phyloP scores from a whole-genome alignment of 2,888 invertebrate species.

The Elmis aenea region DNA sequence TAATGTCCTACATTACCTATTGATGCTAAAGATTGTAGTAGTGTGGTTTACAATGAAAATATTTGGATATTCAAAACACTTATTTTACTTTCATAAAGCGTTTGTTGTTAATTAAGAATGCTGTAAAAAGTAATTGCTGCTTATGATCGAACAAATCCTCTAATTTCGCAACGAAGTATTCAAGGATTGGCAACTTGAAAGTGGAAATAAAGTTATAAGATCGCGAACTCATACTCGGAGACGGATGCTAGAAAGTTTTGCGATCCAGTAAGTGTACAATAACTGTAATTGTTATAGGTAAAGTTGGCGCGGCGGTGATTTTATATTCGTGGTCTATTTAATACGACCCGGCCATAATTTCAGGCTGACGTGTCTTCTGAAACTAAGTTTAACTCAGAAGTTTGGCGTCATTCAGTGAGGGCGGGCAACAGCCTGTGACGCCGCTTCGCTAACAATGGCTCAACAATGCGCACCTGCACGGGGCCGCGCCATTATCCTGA shows the following conservation, averaged over 20 bases:
- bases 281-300: constrained; percentile 39
- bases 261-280: constrained; percentile 33
- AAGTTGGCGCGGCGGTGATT: constrained; percentile 35
- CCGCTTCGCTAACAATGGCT: constrained; percentile 25
- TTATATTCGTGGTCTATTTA: constrained; percentile 39
- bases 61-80: too few relatives aligned
- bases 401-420: constrained; percentile 24
- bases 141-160: too few relatives aligned
- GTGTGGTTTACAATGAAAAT: too few relatives aligned
- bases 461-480: constrained; percentile 27
- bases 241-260: constrained; percentile 26
- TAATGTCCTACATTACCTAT: too few relatives aligned
- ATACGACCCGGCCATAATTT: constrained; percentile 34
- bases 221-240: constrained; percentile 22
- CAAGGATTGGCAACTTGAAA: too few relatives aligned
- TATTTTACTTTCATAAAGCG: too few relatives aligned
- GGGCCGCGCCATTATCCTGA: constrained; percentile 33
- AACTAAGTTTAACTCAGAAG: constrained; percentile 27
- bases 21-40: too few relatives aligned
- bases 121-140: too few relatives aligned
- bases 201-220: too few relatives aligned
- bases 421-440: constrained; percentile 29
- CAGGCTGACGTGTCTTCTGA: constrained; percentile 31
- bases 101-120: too few relatives aligned
- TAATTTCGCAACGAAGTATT: too few relatives aligned